phyloP scores from a whole-genome alignment of 2,113 vertebrate species.

The Heliornis fulica region DNA sequence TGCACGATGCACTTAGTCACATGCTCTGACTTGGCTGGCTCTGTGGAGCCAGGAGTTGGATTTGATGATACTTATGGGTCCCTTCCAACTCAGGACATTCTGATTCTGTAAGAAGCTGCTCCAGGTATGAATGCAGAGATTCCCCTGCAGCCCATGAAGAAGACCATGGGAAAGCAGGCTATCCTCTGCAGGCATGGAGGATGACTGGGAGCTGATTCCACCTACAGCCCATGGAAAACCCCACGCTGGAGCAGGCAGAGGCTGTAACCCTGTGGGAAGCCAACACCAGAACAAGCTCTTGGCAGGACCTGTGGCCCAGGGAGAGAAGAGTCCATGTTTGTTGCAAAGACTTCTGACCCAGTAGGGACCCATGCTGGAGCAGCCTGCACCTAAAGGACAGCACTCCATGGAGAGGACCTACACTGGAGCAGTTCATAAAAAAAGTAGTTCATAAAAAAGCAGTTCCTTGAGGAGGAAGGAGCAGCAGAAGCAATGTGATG shows the following conservation, averaged over 20 bases:
- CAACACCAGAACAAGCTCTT: neutral
- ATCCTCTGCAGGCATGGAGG: neutral
- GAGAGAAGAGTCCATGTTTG: fast-evolving
- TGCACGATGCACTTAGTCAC: too few relatives aligned
- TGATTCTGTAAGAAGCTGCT: neutral
- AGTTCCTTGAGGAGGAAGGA: neutral
- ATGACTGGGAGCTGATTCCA: neutral
- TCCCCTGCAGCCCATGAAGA: neutral
- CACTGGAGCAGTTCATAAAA: too few relatives aligned
- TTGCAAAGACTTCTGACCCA: too few relatives aligned
- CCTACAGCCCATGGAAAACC: neutral
- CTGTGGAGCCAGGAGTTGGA: too few relatives aligned
- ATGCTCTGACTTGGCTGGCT: too few relatives aligned
- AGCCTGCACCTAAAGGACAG: too few relatives aligned
- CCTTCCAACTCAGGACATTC: too few relatives aligned
- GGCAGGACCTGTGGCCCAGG: neutral
- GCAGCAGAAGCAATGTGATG: fast-evolving
- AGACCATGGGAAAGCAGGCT: neutral
- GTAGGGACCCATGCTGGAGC: neutral
- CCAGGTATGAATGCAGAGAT: neutral
- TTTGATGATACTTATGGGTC: too few relatives aligned
- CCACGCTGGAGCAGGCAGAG: fast-evolving
- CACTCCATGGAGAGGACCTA: too few relatives aligned
- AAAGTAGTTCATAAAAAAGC: too few relatives aligned
- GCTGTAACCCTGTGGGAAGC: neutral